phyloP scores from a whole-genome alignment of 1,140 invertebrate genomes.

The Theocolax elegans region DNA sequence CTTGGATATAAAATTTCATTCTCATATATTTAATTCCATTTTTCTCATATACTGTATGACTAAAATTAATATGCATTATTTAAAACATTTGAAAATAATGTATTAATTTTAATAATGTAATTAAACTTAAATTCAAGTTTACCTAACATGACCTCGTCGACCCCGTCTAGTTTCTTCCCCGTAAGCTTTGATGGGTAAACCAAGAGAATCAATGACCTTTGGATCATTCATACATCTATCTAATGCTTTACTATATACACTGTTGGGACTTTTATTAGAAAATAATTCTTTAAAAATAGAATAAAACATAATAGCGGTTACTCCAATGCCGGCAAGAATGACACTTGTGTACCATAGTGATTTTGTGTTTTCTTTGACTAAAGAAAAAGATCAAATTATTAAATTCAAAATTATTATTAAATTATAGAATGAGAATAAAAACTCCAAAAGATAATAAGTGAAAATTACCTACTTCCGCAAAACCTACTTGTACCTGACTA shows the following conservation, averaged over 20 bases:
- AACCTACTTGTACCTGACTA: constrained; percentile 53
- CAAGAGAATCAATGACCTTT: constrained; percentile 79
- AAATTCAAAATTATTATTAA: neutral
- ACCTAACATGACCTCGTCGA: constrained; percentile 71
- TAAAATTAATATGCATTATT: constrained; percentile 62
- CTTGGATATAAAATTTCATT: constrained; percentile 92
- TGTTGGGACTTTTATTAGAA: constrained; percentile 86
- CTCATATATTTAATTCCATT: constrained; percentile 83
- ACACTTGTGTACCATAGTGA: constrained; percentile 84
- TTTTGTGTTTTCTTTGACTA: constrained; percentile 88
- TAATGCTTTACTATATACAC: constrained; percentile 83
- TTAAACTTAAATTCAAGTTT: constrained; percentile 43
- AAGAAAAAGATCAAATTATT: constrained; percentile 42
- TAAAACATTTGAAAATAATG: neutral
- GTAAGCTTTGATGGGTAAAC: constrained; percentile 87
- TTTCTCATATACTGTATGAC: constrained; percentile 78
- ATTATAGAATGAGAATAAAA: neutral
- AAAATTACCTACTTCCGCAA: constrained; percentile 58
- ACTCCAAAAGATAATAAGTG: too few relatives aligned
- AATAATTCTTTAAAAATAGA: constrained; percentile 87
- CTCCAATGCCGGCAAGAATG: constrained; percentile 81
- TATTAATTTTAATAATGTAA: neutral
- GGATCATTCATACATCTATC: constrained; percentile 78
- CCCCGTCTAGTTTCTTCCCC: constrained; percentile 86
- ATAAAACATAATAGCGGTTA: constrained; percentile 84